These are phyloP conservation scores for Cherax quadricarinatus DNA, from an alignment of 1,140 invertebrate genomes.

Conservation along the genomic window DNA sequence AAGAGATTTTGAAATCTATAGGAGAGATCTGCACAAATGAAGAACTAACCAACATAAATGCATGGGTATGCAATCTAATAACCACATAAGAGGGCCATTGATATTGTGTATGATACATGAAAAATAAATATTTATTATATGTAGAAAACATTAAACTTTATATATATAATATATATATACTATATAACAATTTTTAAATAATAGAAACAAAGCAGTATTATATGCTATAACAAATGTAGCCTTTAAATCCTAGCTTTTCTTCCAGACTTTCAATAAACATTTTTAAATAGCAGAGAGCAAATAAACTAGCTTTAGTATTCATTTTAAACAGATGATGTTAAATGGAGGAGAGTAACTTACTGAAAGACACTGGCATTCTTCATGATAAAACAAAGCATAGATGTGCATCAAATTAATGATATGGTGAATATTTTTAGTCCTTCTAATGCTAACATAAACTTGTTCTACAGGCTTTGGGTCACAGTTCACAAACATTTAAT, in stretches of 20 bases:
- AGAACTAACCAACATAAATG: too few species aligned
- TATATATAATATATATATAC: too few species aligned
- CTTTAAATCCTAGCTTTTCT: not conserved
- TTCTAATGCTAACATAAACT: constrained; percentile 19
- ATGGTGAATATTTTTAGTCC: not conserved
- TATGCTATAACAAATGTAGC: not conserved
- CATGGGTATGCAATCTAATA: not conserved
- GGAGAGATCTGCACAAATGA: not conserved
- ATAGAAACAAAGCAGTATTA: not conserved
- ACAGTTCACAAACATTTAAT: constrained; percentile 19
- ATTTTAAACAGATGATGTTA: not conserved
- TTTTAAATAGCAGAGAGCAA: not conserved
- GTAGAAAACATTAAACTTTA: not conserved
- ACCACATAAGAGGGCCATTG: not conserved
- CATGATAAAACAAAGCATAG: not conserved
- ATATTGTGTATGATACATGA: not conserved
- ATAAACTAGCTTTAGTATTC: not conserved
- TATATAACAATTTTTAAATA: too few species aligned
- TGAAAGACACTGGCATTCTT: not conserved
- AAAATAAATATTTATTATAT: not conserved
- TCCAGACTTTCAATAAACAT: not conserved
- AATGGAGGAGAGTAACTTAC: not conserved
- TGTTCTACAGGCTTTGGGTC: not conserved
- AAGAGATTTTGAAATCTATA: not conserved
- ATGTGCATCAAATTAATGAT: not conserved